These are phyloP conservation scores for Pseudococcus jackbeardsleyi DNA, from an alignment of 2,888 invertebrate genomes.

Conservation along the genomic window DNA sequence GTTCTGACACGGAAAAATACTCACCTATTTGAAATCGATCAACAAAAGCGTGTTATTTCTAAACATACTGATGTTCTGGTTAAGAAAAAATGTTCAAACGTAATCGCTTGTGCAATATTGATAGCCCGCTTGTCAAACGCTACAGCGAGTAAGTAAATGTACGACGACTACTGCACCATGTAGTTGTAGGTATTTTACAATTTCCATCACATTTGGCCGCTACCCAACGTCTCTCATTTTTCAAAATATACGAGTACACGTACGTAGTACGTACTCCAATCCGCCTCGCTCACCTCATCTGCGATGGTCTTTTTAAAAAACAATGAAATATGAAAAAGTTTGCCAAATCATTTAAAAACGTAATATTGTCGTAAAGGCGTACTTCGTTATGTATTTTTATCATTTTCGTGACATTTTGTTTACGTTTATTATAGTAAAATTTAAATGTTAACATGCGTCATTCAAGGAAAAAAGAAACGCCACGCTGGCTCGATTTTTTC, in stretches of 20 bases:
- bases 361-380: slow-evolving; percentile 18
- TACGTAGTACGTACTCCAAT: not conserved
- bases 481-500: not conserved
- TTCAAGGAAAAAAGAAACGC: not conserved
- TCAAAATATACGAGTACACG: not conserved
- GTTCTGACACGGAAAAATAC: not conserved
- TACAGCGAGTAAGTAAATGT: not conserved
- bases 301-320: not conserved
- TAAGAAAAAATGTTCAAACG: slow-evolving; percentile 12
- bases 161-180: not conserved
- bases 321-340: slow-evolving; percentile 34
- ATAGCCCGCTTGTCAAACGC: slow-evolving; percentile 33
- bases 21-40: slow-evolving; percentile 26
- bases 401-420: slow-evolving; percentile 35
- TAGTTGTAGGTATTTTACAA: not conserved
- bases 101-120: slow-evolving; percentile 38
- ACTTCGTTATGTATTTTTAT: slow-evolving; percentile 19
- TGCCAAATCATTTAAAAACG: slow-evolving; percentile 17
- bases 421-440: slow-evolving; percentile 31
- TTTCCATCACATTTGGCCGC: slow-evolving; percentile 31
- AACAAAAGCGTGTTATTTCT: slow-evolving; percentile 12
- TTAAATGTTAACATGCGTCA: slow-evolving; percentile 34
- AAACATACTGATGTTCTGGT: slow-evolving; percentile 2
- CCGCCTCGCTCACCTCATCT: not conserved
- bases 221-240: slow-evolving; percentile 28